A percentile compares a stretch with the other conserved stretches of the same genome.
Conservation (phyloP, 2,797 vertebrate genomes). For the Crocidura indochinensis region DNA sequence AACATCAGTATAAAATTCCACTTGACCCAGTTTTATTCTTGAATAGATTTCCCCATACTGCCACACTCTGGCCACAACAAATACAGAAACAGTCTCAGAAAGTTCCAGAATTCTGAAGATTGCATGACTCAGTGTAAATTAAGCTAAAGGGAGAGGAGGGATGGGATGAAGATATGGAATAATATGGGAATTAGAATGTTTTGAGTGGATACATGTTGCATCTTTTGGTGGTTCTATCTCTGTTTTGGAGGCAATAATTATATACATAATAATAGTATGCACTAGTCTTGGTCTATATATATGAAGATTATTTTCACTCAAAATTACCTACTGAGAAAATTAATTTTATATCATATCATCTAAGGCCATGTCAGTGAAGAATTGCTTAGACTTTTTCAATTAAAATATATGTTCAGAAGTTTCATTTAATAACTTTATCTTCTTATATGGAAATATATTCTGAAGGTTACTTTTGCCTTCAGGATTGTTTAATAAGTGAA, state of each 20-base stretch:
- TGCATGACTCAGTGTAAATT: rapidly evolving
- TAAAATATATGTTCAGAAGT: slow-evolving; percentile 60
- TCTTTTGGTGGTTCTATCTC: neutral
- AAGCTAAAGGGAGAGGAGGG: neutral
- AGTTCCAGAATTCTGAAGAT: neutral
- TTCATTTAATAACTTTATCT: slow-evolving; percentile 61
- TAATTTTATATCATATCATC: neutral
- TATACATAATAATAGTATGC: neutral
- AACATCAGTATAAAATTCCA: neutral
- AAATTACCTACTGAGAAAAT: slow-evolving; percentile 37
- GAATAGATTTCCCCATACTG: too few species aligned
- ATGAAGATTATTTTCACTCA: neutral
- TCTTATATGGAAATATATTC: slow-evolving; percentile 69
- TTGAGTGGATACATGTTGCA: too few species aligned
- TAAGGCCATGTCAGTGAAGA: neutral
- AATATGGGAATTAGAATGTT: neutral
- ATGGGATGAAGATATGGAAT: neutral
- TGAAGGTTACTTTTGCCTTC: slow-evolving; percentile 70
- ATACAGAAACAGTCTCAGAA: neutral
- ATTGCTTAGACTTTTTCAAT: slow-evolving; percentile 56
- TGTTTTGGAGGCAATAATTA: neutral
- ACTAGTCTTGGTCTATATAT: neutral
- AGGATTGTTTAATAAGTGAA: slow-evolving; percentile 76
- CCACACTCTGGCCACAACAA: too few species aligned
- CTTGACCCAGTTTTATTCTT: neutral